Evolutionary conservation across 2,888 invertebrate genomes (phyloP), one percentile per base, ranked within the genome.

Genomic region (Phalangium opilio): DNA sequence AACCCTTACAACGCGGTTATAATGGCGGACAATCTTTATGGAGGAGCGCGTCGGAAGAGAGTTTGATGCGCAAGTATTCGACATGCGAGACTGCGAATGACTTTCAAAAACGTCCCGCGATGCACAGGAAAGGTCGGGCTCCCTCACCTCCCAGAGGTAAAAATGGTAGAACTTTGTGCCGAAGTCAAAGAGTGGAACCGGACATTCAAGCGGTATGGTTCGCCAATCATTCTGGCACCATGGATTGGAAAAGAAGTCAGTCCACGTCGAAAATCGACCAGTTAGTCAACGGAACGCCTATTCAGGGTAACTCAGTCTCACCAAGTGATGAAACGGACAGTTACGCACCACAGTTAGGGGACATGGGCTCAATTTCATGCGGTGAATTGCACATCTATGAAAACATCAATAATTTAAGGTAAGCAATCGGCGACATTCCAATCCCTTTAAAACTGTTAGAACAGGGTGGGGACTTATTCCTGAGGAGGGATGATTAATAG

Each of bases 31-130:
- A 38, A 38, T 48, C 53, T 12, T 55, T 67, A 21, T 55, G 66
- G 4, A 57, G 68, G 21, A 66, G 65, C 50, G 66, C 67, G 1
- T 68, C 68, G 1, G 68, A 69, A 53, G 69, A 69, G 50, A 65
- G 65, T 41, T 47, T 55, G 5, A 32, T 51, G 19, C 53, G 50
- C 15, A 51, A 42, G 14, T 51, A 50, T 32, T 40, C 44, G 5
- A 48, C 34, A 15, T 36, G 45, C 8, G 51, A 52, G 36, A 40
- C 44, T 5, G 48, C 34, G 18, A 39, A 50, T 8, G 51, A 52
- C 38, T 44, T 55, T 15, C 47, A 53, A 33, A 58, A 61, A 46
- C 50, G 59, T 14, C 58, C 60, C 12, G 57, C 58, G 4, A 46
- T 59, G 19, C 63, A 62, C 44, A 50, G 61, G 8, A 62, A 61